Evolutionary conservation across 37 sponge, comb jelly and placozoan species (phyloP), one percentile per base, ranked within the genome.

Genomic region (Halisarca cf. caerulea): DNA sequence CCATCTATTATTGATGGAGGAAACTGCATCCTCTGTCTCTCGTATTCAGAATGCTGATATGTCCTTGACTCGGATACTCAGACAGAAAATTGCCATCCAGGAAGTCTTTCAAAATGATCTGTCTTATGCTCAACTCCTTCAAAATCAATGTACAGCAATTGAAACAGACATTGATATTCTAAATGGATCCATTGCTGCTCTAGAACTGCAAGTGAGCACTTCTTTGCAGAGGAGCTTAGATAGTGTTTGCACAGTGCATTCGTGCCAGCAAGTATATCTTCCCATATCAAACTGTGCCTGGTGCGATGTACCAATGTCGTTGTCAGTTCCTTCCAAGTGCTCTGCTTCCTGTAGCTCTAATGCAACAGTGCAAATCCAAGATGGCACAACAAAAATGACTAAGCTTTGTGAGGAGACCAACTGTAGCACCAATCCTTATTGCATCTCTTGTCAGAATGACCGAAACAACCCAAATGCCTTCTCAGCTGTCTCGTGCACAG

Each of bases 151-250:
- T 68, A 18, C 69, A 2, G 17, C 30, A 17, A 34, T 68, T 68
- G 69, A 68, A 17, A 6, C 69, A 34, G 34, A 68, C 14, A 68
- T 68, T 30, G 4, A 17, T 18, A 68, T 34, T 1, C n/a, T 34
- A 0, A 34, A n/a, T 18, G 33, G 32, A 68, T 28, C 69, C n/a
- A 34, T 28, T 30, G 33, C 32, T 27, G 32, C n/a, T 27, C 35
- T 68, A 32, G 69, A 68, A 18, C 30, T 34, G 3, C 69, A 68
- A 68, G 30, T 68, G n/a, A 30, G 69, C 69, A 68, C 30, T 68
- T 30, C 69, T 30, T 34, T 68, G 32, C 69, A 30, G 35, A 27
- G 30, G 4, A 17, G 32, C 17, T 34, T 68, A 30, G 35, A 68
- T 32, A 34, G 35, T 7, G 69, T 68, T 1, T 68, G 69, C 30